Evolutionary conservation across 1,140 invertebrate genomes (phyloP).

Genomic region (Streblospio benedicti): DNA sequence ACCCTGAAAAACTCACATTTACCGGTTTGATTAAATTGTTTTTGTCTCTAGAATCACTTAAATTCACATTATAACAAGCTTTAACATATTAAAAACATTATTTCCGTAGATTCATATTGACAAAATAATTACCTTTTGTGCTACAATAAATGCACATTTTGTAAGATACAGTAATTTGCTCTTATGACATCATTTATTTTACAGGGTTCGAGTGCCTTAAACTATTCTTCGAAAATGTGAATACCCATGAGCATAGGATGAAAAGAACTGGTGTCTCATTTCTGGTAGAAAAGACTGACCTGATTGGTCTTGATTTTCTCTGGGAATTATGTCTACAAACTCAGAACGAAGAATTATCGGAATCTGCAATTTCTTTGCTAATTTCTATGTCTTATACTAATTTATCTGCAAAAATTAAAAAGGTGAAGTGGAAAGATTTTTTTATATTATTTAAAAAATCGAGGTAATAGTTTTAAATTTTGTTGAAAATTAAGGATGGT

Average conservation of each 20-base stretch:
- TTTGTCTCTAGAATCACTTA: not conserved
- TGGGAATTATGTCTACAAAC: slow-evolving; percentile 52
- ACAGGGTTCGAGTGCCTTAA: slow-evolving; percentile 51
- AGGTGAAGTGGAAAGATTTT: slow-evolving; percentile 31
- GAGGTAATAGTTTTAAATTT: too few species aligned
- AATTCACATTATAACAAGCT: too few species aligned
- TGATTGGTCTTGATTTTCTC: slow-evolving; percentile 50
- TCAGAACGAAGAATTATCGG: slow-evolving; percentile 47
- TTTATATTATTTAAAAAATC: too few species aligned
- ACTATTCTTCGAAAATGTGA: slow-evolving; percentile 51
- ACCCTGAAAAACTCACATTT: slow-evolving; percentile 45
- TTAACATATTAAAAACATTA: too few species aligned
- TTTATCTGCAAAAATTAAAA: slow-evolving; percentile 47
- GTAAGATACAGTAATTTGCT: too few species aligned
- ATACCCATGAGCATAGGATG: slow-evolving; percentile 48
- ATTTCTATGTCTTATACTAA: slow-evolving; percentile 48
- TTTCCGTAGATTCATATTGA: too few species aligned
- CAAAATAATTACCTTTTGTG: too few species aligned
- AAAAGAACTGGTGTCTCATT: slow-evolving; percentile 26
- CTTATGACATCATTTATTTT: too few species aligned
- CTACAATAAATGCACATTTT: too few species aligned
- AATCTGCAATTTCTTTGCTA: slow-evolving; percentile 48
- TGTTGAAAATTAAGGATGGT: too few species aligned
- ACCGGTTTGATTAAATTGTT: slow-evolving; percentile 31
- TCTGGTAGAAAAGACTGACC: slow-evolving; percentile 48